Evolutionary conservation across 2,797 vertebrate species (phyloP), one percentile per base, ranked within the genome.

Genomic region (Gymnodraco acuticeps): DNA sequence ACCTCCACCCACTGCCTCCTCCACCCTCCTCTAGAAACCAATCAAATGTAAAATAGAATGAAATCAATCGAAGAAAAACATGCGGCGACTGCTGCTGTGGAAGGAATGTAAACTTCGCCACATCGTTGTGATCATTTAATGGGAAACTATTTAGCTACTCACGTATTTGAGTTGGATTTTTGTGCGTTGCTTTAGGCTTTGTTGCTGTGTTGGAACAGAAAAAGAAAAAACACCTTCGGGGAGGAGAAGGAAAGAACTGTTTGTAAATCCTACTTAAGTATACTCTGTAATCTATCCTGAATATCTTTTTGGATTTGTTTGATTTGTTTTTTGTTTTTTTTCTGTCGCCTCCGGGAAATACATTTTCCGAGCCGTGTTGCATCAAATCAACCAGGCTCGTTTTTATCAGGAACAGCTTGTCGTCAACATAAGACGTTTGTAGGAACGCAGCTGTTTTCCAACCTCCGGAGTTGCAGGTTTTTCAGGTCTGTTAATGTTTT

Each of bases 31-130:
- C 73, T 60, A 83, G 51, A 76, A 87, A 87, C 85, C 83, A 88
- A 93, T 92, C 86, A 87, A 81, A 82, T 90, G 89, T 90, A 91
- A 90, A 73, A 90, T 80, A 88, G 76, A 86, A 78, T 69, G 31
- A 83, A 89, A 74, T 75, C 75, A 65, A 68, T 5, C 45, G 73
- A 87, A 71, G 67, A 87, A 81, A 27, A 80, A 76, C 31, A 71
- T 66, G 70, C 64, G 52, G 92, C 85, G 16, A 10, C 63, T 80
- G 88, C 83, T 63, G 85, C 89, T 70, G 86, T 81, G 64, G 84
- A 83, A 81, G 78, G 94, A 95, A 95, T 95, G 94, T 95, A 96
- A 92, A 91, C 89, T 87, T 89, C 88, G 78, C 77, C 86, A 84
- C 87, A 84, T 81, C 52, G 87, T 94, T 88, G 92, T 93, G 87